Evolutionary conservation across 2,113 vertebrate species (phyloP), one percentile per base, ranked within the genome.

Genomic region (Athene noctua): DNA sequence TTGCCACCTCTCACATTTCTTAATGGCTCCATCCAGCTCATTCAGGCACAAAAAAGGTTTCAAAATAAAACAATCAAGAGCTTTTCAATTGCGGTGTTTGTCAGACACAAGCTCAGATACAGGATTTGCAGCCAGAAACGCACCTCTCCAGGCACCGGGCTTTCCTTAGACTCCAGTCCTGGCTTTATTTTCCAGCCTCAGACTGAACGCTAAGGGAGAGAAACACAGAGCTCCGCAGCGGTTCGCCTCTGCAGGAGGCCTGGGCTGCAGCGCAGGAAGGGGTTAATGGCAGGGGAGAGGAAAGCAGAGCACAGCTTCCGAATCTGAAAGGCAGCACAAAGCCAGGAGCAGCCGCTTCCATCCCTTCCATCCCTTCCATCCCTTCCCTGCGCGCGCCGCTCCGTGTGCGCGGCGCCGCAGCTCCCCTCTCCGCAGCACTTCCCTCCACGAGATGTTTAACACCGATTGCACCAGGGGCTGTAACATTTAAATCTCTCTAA

Each of bases 41-140:
- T 86, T 87, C 88, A 96, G 88, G 89, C 83, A 87, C 80, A 74
- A 83, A 79, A 75, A 57, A 74, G 74, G 65, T 36, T 94, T 79
- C 47, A 27, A 55, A 95, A 86, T 27, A 79, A 83, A 75, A 9
- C 46, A 1, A 7, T 4, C 27, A 61, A 47, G 90, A 86, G 90
- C 40, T 65, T 72, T 26, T 9, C 75, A 51, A 44, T 30, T 0
- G 32, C 81, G 20, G 88, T 4, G 47, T 71, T 83, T 57, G 75
- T 88, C 90, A 86, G 87, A 22, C 51, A n/a, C 62, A 22, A n/a
- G 46, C 67, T 36, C 4, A 29, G 9, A 6, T 3, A 5, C 7
- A 1, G 0, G 46, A 59, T 10, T 13, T 26, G 66, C 10, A 10
- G 93, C 25, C 44, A 34, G 46, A 54, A 88, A 83, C 1, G 13